Evolutionary conservation across 2,888 invertebrate species (phyloP).

Genomic region (Strigamia transsilvanica): DNA sequence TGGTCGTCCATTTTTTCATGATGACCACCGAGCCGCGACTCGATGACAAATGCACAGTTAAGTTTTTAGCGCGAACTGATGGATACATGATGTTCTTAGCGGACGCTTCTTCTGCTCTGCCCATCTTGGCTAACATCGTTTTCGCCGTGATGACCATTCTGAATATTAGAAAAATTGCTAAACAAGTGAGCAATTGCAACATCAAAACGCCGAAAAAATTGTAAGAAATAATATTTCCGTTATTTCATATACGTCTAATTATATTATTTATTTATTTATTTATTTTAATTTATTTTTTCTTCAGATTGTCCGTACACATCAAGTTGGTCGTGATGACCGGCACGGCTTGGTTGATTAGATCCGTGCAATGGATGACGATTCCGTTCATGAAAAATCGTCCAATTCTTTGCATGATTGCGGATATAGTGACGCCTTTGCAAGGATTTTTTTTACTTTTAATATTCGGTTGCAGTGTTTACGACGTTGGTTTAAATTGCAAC

Average conservation of each 20-base stretch:
- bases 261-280: background rate
- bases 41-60: background rate
- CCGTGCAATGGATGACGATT: background rate
- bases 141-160: background rate
- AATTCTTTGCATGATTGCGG: background rate
- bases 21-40: background rate
- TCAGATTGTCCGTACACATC: background rate
- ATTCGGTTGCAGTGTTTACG: background rate
- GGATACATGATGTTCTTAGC: background rate
- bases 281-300: background rate
- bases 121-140: background rate
- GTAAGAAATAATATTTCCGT: background rate
- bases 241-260: too few relatives aligned
- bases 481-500: background rate
- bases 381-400: background rate
- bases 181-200: background rate
- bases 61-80: background rate
- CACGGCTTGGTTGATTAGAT: constrained; percentile 1
- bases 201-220: background rate
- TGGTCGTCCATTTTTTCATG: background rate
- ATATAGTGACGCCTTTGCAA: background rate
- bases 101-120: background rate
- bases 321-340: constrained; percentile 4
- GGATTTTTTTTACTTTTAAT: constrained; percentile 8
- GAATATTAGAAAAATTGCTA: background rate